Evolutionary conservation across 2,797 vertebrate species (phyloP).

Genomic region (Hafferia zeledoni): DNA sequence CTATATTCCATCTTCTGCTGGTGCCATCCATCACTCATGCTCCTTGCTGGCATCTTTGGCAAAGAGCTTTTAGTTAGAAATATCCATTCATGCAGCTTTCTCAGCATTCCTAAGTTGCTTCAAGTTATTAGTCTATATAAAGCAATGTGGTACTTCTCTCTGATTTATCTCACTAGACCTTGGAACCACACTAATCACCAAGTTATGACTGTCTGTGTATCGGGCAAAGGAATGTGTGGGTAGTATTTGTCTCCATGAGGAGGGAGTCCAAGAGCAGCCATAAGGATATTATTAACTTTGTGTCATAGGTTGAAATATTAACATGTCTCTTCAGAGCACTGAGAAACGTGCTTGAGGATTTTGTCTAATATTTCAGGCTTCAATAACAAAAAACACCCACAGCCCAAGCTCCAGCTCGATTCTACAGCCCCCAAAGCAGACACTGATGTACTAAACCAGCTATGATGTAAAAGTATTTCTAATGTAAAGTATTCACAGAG

Average conservation of each 20-base stretch:
- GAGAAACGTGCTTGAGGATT: background rate
- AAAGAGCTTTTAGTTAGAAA: background rate
- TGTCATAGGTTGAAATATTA: constrained; percentile 8
- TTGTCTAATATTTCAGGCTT: background rate
- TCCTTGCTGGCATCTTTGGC: constrained; percentile 14
- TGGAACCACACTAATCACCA: background rate
- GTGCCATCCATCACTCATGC: background rate
- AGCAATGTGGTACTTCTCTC: background rate
- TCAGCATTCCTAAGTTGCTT: background rate
- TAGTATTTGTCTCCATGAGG: background rate
- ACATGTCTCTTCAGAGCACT: background rate
- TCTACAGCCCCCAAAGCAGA: background rate
- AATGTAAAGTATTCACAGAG: background rate
- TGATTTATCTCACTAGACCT: constrained; percentile 49
- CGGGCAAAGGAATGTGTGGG: constrained; percentile 27
- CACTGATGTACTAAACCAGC: background rate
- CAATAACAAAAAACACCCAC: background rate
- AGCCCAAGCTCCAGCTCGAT: background rate
- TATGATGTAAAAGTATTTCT: background rate
- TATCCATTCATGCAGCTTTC: background rate
- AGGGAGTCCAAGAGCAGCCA: background rate
- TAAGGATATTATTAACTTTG: background rate
- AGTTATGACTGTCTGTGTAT: constrained; percentile 23
- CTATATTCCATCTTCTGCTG: background rate
- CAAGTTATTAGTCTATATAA: constrained; percentile 25